These are phyloP conservation scores for Crypturellus undulatus DNA, from an alignment of 2,113 vertebrate species.

Conservation along the genomic window DNA sequence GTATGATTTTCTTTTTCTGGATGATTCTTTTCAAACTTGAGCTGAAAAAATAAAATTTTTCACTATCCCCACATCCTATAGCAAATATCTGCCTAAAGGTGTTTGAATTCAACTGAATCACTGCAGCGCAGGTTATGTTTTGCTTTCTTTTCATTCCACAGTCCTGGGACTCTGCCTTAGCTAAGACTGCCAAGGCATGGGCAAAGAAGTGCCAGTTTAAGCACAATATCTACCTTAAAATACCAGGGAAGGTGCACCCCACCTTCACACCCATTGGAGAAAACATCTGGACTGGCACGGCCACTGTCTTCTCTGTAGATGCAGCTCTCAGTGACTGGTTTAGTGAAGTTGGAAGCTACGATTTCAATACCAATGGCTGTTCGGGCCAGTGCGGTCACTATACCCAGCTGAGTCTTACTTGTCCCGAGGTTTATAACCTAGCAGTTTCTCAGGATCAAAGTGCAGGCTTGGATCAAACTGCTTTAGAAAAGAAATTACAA, in stretches of 20 bases:
- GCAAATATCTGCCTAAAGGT: background rate
- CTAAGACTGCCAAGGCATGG: constrained; percentile 78
- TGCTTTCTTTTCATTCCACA: constrained; percentile 47
- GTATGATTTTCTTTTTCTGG: background rate
- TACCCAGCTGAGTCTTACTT: constrained; percentile 69
- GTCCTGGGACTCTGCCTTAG: constrained; percentile 81
- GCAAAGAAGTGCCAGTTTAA: constrained; percentile 72
- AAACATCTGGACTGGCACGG: constrained; percentile 78
- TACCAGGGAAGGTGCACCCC: constrained; percentile 58
- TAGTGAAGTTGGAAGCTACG: constrained; percentile 57
- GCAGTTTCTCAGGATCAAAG: background rate
- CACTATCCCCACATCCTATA: background rate
- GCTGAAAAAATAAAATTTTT: background rate
- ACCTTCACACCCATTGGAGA: constrained; percentile 71
- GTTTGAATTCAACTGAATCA: background rate
- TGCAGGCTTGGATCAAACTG: background rate
- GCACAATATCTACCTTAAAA: constrained; percentile 66
- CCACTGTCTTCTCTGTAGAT: constrained; percentile 64
- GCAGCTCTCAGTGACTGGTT: constrained; percentile 68
- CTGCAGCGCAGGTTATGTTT: background rate
- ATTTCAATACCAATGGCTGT: constrained; percentile 57
- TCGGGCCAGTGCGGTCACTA: constrained; percentile 68
- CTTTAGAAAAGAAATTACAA: background rate
- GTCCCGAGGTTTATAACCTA: background rate
- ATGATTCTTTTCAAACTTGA: background rate